Conservation (phyloP, 2,797 vertebrate species). For the Brachyrhaphis roseni region DNA sequence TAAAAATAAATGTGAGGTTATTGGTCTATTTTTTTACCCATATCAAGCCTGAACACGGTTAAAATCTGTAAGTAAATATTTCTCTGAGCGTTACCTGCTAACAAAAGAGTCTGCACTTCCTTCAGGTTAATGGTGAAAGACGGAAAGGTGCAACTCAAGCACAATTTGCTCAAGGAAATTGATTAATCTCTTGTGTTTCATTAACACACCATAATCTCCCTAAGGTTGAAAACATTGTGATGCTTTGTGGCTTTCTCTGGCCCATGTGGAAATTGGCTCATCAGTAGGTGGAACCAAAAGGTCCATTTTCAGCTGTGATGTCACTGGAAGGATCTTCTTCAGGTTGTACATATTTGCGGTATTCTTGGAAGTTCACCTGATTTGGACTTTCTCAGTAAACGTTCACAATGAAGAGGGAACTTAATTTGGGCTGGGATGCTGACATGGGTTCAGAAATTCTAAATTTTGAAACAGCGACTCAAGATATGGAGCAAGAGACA, state of each 20-base stretch:
- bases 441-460: conserved; percentile 9
- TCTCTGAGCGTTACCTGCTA: neutral
- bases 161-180: conserved; percentile 60
- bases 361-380: conserved; percentile 14
- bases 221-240: conserved; percentile 12
- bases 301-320: conserved; percentile 7
- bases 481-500: neutral
- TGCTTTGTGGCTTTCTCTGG: conserved; percentile 36
- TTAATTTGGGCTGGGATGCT: conserved; percentile 10
- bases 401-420: conserved; percentile 18
- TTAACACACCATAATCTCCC: conserved; percentile 58
- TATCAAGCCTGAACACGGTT: neutral
- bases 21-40: neutral
- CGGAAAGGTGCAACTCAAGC: conserved; percentile 57
- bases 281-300: conserved; percentile 1
- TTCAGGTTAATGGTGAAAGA: neutral
- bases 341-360: conserved; percentile 2
- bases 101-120: conserved; percentile 14
- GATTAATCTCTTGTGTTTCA: conserved; percentile 78
- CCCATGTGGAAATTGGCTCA: conserved; percentile 1
- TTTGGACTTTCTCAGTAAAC: neutral
- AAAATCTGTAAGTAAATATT: neutral
- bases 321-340: conserved; percentile 20
- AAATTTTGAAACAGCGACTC: neutral
- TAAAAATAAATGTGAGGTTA: neutral